Evolutionary conservation across 2,888 invertebrate genomes (phyloP).

Genomic region (Uropetala carovei): DNA sequence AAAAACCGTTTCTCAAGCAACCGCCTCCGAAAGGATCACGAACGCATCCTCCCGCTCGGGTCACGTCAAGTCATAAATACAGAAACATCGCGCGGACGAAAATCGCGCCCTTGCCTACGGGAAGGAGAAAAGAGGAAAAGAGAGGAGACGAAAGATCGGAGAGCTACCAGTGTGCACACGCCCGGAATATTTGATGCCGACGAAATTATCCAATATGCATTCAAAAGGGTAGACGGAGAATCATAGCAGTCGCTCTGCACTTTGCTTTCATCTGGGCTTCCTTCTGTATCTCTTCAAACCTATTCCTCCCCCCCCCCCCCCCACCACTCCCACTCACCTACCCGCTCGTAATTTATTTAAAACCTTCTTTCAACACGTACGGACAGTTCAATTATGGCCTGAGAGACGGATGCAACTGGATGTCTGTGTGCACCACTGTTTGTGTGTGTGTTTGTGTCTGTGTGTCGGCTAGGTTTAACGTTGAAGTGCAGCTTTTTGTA

Average conservation of each 20-base stretch:
- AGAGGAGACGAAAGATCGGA: neutral
- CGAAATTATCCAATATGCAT: conserved; percentile 61
- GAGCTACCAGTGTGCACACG: conserved; percentile 37
- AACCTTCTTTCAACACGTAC: conserved; percentile 33
- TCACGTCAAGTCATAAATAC: conserved; percentile 59
- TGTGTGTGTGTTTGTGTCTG: neutral
- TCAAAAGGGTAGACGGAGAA: conserved; percentile 15
- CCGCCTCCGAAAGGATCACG: conserved; percentile 42
- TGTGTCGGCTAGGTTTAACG: neutral
- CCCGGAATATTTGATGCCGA: conserved; percentile 41
- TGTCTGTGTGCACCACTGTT: neutral
- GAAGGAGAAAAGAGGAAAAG: neutral
- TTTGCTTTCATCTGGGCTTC: neutral
- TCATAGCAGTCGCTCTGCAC: neutral
- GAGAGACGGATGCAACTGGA: neutral
- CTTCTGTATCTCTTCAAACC: neutral
- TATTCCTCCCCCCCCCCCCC: neutral
- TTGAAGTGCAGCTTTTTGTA: neutral
- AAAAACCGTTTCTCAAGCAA: conserved; percentile 25
- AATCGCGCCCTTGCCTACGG: neutral
- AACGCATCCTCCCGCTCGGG: conserved; percentile 21
- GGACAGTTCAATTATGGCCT: conserved; percentile 42
- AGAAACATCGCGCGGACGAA: conserved; percentile 34
- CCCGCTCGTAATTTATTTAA: conserved; percentile 29
- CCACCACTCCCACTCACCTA: neutral